phyloP scores from a whole-genome alignment of 2,113 vertebrate species.

The Cyanoramphus novaezelandiae region DNA sequence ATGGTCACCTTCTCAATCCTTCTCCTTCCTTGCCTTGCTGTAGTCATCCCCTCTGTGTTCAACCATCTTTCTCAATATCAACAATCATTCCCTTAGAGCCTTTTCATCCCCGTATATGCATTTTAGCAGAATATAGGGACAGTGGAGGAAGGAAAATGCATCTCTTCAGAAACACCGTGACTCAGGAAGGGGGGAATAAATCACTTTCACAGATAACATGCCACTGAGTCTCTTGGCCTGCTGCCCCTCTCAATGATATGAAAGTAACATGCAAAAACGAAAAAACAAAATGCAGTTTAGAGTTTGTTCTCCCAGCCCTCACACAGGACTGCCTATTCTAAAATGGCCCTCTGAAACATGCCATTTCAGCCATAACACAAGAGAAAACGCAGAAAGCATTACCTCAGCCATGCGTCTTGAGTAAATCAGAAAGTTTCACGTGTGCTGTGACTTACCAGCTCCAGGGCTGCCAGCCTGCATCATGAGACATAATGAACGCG shows the following conservation, averaged over 20 bases:
- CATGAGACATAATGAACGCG: rapidly evolving
- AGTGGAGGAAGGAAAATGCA: not conserved
- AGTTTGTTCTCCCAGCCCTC: not conserved
- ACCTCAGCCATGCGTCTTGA: not conserved
- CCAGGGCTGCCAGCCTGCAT: not conserved
- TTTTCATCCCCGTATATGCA: not conserved
- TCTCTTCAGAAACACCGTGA: not conserved
- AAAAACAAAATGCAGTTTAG: not conserved
- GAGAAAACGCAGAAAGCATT: not conserved
- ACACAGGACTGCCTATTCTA: not conserved
- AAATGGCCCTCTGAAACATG: not conserved
- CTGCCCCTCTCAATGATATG: not conserved
- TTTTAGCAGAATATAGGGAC: not conserved
- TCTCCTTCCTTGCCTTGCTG: not conserved
- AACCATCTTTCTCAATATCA: not conserved
- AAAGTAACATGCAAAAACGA: not conserved
- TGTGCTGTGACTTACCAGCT: not conserved
- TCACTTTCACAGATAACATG: not conserved
- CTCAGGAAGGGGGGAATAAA: not conserved
- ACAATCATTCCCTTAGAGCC: not conserved
- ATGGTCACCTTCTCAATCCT: not conserved
- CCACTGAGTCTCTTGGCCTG: not conserved
- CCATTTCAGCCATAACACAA: not conserved
- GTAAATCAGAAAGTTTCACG: not conserved
- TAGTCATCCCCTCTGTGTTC: not conserved